Percentiles rank a stretch among this genome's conserved stretches.
These are phyloP conservation scores for Caenorhabditis inopinata DNA, from an alignment of 1,140 invertebrate genomes.

Conservation along the genomic window DNA sequence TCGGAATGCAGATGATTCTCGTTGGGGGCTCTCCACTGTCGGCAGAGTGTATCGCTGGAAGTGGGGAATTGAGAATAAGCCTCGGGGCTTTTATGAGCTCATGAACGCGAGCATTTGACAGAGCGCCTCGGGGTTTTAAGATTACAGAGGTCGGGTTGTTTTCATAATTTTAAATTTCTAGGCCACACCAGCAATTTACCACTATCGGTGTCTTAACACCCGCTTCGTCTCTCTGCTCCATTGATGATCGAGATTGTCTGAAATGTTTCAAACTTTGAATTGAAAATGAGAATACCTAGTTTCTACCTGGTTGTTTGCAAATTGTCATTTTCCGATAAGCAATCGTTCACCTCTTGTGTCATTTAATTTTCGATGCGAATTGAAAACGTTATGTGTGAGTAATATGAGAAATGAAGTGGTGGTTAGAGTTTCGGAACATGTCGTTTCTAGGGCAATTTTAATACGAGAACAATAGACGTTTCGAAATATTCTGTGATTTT, in stretches of 20 bases:
- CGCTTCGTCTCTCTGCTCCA: neutral
- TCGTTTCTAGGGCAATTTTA: too few species aligned
- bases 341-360: constrained; percentile 6
- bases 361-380: neutral
- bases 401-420: too few species aligned
- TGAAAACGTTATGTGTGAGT: neutral
- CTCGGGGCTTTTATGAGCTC: too few species aligned
- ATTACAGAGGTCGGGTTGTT: too few species aligned
- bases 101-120: too few species aligned
- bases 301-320: neutral
- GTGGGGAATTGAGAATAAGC: too few species aligned
- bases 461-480: too few species aligned
- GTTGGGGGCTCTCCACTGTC: neutral
- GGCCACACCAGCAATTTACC: neutral
- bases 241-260: neutral
- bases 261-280: neutral
- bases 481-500: too few species aligned
- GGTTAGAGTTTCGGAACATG: too few species aligned
- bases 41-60: neutral
- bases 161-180: neutral
- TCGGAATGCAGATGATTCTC: neutral
- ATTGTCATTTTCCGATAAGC: constrained; percentile 23
- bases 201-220: neutral
- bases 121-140: too few species aligned
- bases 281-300: neutral